A percentile compares a stretch with the other conserved stretches of the same genome.
phyloP scores from a whole-genome alignment of 1,140 invertebrate genomes.

The Brachionus rotundiformis region DNA sequence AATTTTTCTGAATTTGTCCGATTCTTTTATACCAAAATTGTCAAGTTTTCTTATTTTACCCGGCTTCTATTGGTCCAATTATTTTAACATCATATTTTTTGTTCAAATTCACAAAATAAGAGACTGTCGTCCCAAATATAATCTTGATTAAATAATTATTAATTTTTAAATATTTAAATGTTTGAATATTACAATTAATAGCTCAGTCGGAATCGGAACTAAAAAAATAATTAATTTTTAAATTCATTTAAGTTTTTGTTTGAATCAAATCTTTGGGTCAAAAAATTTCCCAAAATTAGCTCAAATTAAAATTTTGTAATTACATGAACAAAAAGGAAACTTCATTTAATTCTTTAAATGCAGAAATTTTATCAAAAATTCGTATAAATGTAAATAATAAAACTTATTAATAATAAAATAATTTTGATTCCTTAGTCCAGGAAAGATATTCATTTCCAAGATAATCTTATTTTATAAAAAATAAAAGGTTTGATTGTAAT shows the following conservation, averaged over 20 bases:
- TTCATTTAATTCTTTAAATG: too few species aligned
- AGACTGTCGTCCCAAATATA: constrained; percentile 53
- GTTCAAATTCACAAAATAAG: constrained; percentile 18
- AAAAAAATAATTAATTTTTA: not conserved
- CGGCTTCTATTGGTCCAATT: not conserved
- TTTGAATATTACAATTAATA: constrained; percentile 56
- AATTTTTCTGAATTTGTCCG: too few species aligned
- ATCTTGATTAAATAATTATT: constrained; percentile 39
- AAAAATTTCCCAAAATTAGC: not conserved
- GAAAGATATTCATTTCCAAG: too few species aligned
- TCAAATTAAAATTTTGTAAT: not conserved
- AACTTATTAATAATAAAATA: too few species aligned
- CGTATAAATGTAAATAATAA: too few species aligned
- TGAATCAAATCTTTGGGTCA: not conserved
- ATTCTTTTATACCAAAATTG: too few species aligned
- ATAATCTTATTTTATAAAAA: too few species aligned
- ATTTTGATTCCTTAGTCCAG: too few species aligned
- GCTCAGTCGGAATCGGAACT: constrained; percentile 61
- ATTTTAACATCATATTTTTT: not conserved
- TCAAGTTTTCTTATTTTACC: not conserved
- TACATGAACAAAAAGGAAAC: too few species aligned
- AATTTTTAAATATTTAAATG: not conserved
- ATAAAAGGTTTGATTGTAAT: too few species aligned
- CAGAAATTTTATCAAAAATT: too few species aligned
- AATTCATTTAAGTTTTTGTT: not conserved